These are phyloP conservation scores for Buceros bicornis DNA, from an alignment of 2,797 vertebrate genomes.

Conservation along the genomic window DNA sequence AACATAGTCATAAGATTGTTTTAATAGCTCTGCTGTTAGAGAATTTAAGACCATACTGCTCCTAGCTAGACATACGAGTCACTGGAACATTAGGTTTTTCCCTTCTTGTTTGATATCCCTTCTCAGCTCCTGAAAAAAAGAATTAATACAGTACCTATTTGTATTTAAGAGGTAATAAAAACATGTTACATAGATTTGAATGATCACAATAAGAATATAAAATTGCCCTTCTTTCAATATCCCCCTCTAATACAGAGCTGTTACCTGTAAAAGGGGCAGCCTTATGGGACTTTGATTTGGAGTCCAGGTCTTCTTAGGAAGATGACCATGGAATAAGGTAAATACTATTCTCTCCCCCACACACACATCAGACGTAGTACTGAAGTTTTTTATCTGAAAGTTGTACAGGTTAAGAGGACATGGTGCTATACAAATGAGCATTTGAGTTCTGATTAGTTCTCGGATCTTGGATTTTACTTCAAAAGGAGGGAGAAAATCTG, in stretches of 20 bases:
- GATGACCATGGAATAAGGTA: background rate
- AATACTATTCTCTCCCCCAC: background rate
- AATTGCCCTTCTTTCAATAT: background rate
- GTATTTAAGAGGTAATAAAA: background rate
- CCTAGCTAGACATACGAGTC: background rate
- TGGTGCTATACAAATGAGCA: background rate
- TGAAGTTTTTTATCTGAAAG: background rate
- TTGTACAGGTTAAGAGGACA: background rate
- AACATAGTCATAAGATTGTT: background rate
- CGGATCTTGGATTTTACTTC: background rate
- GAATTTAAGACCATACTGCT: background rate
- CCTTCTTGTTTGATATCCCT: background rate
- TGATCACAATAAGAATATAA: background rate
- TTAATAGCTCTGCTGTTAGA: background rate
- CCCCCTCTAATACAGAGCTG: background rate
- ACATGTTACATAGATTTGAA: background rate
- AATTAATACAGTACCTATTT: background rate
- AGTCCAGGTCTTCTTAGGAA: background rate
- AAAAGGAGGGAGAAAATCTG: background rate
- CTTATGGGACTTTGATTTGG: background rate
- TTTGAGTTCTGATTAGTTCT: background rate
- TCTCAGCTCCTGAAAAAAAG: background rate
- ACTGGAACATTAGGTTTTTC: background rate
- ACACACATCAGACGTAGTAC: background rate
- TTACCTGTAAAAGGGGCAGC: background rate